phyloP scores from a whole-genome alignment of 2,888 invertebrate species.

The Branchellion lobata region DNA sequence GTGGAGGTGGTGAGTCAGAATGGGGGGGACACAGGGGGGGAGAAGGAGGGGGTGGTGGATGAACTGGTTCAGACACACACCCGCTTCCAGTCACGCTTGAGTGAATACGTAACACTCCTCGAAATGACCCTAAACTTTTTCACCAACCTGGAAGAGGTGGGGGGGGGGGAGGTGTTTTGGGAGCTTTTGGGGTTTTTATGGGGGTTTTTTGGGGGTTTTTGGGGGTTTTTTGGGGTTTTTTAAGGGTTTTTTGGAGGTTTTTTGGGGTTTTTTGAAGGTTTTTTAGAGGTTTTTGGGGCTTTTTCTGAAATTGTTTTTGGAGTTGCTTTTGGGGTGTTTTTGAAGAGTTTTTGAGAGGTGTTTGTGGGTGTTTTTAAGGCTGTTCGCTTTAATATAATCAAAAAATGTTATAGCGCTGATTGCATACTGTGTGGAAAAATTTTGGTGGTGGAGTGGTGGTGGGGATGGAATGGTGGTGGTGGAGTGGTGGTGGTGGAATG shows the following conservation, averaged over 20 bases:
- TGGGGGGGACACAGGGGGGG: constrained; percentile 67
- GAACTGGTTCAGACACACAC: constrained; percentile 71
- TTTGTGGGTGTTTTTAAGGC: no score
- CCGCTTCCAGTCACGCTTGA: constrained; percentile 70
- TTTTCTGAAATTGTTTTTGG: background rate
- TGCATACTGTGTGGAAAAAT: no score
- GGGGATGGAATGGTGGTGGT: no score
- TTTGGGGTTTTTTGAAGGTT: no score
- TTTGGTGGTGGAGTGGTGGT: no score
- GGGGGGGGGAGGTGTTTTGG: background rate
- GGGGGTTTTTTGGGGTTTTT: background rate
- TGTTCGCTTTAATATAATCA: no score
- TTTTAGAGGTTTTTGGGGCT: background rate
- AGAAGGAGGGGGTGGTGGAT: constrained; percentile 68
- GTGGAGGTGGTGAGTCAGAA: constrained; percentile 69
- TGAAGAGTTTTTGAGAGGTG: no score
- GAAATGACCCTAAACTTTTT: constrained; percentile 74
- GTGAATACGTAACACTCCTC: constrained; percentile 73
- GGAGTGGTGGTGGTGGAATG: no score
- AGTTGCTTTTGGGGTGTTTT: no score
- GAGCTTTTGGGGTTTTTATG: background rate
- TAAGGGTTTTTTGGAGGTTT: background rate
- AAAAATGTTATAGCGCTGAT: no score
- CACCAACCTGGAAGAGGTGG: constrained; percentile 69
- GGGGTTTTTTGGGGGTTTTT: background rate